These are phyloP conservation scores for Chascanopsetta lugubris DNA, from an alignment of 2,113 vertebrate genomes.

Conservation along the genomic window DNA sequence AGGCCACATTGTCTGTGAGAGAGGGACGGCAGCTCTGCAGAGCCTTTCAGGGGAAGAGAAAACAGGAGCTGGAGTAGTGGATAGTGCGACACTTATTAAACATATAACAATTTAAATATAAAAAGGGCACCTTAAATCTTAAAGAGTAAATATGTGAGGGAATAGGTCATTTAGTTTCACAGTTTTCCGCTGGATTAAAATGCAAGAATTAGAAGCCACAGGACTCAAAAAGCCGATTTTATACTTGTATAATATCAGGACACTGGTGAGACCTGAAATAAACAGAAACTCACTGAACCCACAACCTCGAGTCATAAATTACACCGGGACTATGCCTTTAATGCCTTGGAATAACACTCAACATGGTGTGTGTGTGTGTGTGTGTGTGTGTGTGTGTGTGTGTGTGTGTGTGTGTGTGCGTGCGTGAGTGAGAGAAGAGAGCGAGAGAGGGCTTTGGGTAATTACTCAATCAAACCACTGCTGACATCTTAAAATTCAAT, in stretches of 20 bases:
- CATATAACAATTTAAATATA: no score
- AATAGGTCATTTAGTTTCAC: no score
- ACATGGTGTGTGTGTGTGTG: not conserved
- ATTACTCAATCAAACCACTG: constrained; percentile 27
- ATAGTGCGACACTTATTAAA: no score
- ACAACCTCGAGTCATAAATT: constrained; percentile 41
- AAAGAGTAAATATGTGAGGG: no score
- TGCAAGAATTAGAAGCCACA: no score
- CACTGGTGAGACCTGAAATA: constrained; percentile 1
- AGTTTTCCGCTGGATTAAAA: no score
- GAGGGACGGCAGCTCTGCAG: no score
- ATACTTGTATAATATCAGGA: constrained; percentile 1
- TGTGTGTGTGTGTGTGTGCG: not conserved
- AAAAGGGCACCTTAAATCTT: no score
- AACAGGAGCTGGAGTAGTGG: no score
- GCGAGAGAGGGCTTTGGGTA: not conserved
- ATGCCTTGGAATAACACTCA: constrained; percentile 5
- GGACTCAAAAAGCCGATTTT: no score
- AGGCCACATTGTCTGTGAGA: not conserved
- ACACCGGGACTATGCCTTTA: constrained; percentile 18
- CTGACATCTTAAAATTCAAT: constrained; percentile 41
- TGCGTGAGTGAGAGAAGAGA: not conserved
- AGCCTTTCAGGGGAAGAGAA: no score
- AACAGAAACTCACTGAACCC: constrained; percentile 51
- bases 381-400: not conserved